Conservation (phyloP, 2,888 invertebrate species). For the Dugesia japonica region DNA sequence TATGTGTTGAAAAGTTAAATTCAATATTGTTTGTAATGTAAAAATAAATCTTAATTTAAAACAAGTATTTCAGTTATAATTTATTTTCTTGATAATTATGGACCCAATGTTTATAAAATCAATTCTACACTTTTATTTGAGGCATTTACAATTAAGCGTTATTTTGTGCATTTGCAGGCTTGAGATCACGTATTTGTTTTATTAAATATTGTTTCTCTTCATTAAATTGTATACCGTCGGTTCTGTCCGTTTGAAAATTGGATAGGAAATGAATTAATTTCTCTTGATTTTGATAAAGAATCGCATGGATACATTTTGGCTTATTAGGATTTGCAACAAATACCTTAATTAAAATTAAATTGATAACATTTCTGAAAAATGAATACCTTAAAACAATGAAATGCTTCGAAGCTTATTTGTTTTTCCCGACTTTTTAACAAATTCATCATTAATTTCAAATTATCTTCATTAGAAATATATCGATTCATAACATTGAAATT, state of each 20-base stretch:
- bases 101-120: slow-evolving; percentile 3
- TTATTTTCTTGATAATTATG: slow-evolving; percentile 4
- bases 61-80: background rate
- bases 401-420: slow-evolving; percentile 99
- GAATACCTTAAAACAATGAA: slow-evolving; percentile 98
- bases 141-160: slow-evolving; percentile 16
- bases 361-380: no score
- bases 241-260: slow-evolving; percentile 95
- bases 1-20: background rate
- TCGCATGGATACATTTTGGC: slow-evolving; percentile 94
- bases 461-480: slow-evolving; percentile 98
- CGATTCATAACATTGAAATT: slow-evolving; percentile 78
- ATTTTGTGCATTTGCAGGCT: slow-evolving; percentile 51
- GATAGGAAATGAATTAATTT: slow-evolving; percentile 93
- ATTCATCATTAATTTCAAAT: slow-evolving; percentile 99
- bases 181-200: slow-evolving; percentile 97
- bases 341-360: no score
- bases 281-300: slow-evolving; percentile 88
- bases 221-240: slow-evolving; percentile 98
- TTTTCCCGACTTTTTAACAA: slow-evolving; percentile 96
- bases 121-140: slow-evolving; percentile 11
- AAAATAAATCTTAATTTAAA: background rate
- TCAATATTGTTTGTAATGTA: background rate
- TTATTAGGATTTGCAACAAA: slow-evolving; percentile 99
- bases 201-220: slow-evolving; percentile 99